Conservation (phyloP, 2,797 vertebrate species). For the Geotrypetes seraphini region DNA sequence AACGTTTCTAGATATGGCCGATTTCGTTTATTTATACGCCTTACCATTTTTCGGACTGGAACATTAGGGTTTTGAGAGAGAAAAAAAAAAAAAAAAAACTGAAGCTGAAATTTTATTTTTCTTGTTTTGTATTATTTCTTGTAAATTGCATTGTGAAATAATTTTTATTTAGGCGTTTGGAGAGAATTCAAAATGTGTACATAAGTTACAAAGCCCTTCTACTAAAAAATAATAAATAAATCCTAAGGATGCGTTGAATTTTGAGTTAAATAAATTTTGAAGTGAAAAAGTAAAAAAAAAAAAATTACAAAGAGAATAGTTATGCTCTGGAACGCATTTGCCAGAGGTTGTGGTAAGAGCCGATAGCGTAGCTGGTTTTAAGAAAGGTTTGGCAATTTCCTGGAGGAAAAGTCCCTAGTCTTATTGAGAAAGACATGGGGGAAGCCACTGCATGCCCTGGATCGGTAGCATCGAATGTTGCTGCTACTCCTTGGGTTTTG, state of each 20-base stretch:
- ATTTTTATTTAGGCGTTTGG: conserved; percentile 70
- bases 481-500: too few species aligned
- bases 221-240: conserved; percentile 47
- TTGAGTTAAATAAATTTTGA: conserved; percentile 86
- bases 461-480: too few species aligned
- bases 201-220: conserved; percentile 85
- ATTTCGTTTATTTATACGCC: conserved; percentile 25
- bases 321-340: too few species aligned
- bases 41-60: conserved; percentile 38
- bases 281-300: conserved; percentile 33
- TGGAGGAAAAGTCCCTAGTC: too few species aligned
- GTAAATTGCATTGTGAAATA: conserved; percentile 87
- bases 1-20: conserved; percentile 1
- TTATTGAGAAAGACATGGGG: too few species aligned
- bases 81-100: conserved; percentile 71
- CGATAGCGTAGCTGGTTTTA: too few species aligned
- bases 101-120: conserved; percentile 57
- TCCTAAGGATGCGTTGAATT: conserved; percentile 65
- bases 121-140: conserved; percentile 80
- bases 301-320: too few species aligned
- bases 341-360: too few species aligned
- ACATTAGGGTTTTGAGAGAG: conserved; percentile 67
- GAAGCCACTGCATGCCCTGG: too few species aligned
- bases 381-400: too few species aligned
- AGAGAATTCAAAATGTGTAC: conserved; percentile 72